phyloP scores from a whole-genome alignment of 2,113 vertebrate genomes.

The Chelonoidis abingdonii region DNA sequence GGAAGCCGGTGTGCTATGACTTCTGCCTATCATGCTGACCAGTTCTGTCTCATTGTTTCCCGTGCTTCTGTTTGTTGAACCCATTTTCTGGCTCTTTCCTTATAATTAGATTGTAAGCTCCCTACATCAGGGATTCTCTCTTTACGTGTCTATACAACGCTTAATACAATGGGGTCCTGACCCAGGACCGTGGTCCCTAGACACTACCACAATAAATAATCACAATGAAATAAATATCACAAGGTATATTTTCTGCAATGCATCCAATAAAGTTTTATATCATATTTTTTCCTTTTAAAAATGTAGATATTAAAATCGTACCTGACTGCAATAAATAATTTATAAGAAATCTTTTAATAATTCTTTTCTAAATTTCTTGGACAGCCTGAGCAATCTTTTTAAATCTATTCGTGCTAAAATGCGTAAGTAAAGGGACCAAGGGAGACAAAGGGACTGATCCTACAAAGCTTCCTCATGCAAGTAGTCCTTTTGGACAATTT shows the following conservation, averaged over 20 bases:
- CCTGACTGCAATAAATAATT: background rate
- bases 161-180: background rate
- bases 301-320: background rate
- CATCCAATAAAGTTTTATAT: background rate
- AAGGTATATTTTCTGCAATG: background rate
- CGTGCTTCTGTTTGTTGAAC: background rate
- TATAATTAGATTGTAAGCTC: constrained; percentile 11
- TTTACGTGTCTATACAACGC: background rate
- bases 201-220: background rate
- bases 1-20: constrained; percentile 28
- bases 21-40: background rate
- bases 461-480: background rate
- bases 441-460: background rate
- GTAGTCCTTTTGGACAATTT: background rate
- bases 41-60: constrained; percentile 46
- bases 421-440: background rate
- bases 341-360: background rate
- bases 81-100: background rate
- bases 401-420: background rate
- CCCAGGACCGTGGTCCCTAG: background rate
- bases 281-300: background rate
- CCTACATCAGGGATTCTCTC: background rate
- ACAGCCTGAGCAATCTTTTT: background rate
- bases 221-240: background rate
- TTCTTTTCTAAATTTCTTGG: background rate